Evolutionary conservation across 2,797 vertebrate species (phyloP).

Genomic region (Pantherophis alleghaniensis): DNA sequence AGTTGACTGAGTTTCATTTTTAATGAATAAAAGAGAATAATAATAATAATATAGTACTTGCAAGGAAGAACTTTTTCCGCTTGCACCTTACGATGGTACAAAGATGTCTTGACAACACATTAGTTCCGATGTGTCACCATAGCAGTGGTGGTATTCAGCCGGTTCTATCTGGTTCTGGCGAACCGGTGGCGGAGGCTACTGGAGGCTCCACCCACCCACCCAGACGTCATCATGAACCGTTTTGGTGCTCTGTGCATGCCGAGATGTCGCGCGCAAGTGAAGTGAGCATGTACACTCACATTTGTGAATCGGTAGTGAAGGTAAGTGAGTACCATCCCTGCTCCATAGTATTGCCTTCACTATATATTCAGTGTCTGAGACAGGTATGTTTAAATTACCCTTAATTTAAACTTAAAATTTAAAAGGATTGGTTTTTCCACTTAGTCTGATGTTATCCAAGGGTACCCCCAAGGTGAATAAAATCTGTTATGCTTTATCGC

Average conservation of each 20-base stretch:
- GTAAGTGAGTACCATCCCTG: too few relatives aligned
- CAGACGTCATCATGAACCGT: too few relatives aligned
- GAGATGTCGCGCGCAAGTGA: too few relatives aligned
- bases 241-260: too few relatives aligned
- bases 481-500: not conserved
- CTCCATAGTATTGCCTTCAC: not conserved
- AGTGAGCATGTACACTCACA: too few relatives aligned
- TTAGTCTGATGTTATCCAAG: not conserved
- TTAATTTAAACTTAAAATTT: not conserved
- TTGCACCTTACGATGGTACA: not conserved
- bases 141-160: not conserved
- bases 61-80: not conserved
- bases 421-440: not conserved
- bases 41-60: not conserved
- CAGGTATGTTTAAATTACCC: not conserved
- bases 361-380: not conserved
- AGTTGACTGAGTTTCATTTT: too few relatives aligned
- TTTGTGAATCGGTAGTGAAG: too few relatives aligned
- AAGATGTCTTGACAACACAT: not conserved
- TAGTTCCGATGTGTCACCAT: not conserved
- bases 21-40: too few relatives aligned
- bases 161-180: too few relatives aligned
- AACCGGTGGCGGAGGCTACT: accelerated
- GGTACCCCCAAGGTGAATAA: not conserved
- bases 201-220: too few relatives aligned